Evolutionary conservation across 2,888 invertebrate genomes (phyloP).

Genomic region (Drosophila kuntzei): DNA sequence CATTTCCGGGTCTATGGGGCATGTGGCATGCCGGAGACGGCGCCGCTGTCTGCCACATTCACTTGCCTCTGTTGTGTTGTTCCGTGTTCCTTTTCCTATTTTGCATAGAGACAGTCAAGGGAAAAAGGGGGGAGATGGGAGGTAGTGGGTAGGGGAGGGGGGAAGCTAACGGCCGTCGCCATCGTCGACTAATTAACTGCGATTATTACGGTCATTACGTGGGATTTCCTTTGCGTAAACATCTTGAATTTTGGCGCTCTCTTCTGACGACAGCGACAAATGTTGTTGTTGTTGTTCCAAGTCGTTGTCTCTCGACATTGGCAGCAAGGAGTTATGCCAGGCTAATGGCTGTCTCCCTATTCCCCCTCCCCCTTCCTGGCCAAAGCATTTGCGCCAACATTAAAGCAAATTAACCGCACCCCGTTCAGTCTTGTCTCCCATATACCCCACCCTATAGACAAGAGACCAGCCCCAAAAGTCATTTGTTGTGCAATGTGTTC

Average conservation of each 20-base stretch:
- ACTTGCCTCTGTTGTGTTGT: constrained; percentile 44
- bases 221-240: constrained; percentile 85
- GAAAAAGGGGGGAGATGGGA: not conserved
- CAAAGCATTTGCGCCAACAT: constrained; percentile 71
- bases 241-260: constrained; percentile 83
- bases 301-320: constrained; percentile 50
- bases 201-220: constrained; percentile 86
- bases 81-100: constrained; percentile 54
- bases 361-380: not conserved
- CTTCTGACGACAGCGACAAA: constrained; percentile 62
- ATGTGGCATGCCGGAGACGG: constrained; percentile 34
- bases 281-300: constrained; percentile 42
- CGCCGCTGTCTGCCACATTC: constrained; percentile 49
- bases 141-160: not conserved
- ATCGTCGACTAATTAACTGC: constrained; percentile 85
- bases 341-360: constrained; percentile 51
- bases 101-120: constrained; percentile 72
- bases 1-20: constrained; percentile 69
- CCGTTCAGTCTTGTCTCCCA: constrained; percentile 37
- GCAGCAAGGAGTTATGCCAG: constrained; percentile 59
- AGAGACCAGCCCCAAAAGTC: constrained; percentile 74
- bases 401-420: constrained; percentile 84
- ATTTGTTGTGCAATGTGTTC: constrained; percentile 83
- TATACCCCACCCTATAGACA: not conserved
- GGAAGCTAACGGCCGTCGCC: constrained; percentile 64